Evolutionary conservation across 2,888 invertebrate species (phyloP).

Genomic region (Apomyelois bistriatella): DNA sequence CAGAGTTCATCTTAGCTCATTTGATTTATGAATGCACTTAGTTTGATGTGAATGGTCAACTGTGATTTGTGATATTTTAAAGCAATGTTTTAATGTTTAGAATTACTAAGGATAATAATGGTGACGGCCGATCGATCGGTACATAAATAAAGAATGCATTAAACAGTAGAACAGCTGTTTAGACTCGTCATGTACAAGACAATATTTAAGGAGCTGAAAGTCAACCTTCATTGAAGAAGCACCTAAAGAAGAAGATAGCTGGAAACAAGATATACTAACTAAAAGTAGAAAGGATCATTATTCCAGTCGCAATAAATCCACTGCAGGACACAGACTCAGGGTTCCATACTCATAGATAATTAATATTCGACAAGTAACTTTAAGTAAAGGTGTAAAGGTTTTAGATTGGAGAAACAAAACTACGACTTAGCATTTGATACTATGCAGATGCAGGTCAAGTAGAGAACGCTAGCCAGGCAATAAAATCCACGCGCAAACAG

Average conservation of each 20-base stretch:
- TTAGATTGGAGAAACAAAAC: not conserved
- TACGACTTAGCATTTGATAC: not conserved
- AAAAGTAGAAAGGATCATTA: too few relatives aligned
- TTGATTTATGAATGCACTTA: not conserved
- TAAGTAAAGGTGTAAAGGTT: not conserved
- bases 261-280: too few relatives aligned
- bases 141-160: too few relatives aligned
- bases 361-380: not conserved
- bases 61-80: not conserved
- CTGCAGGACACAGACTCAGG: too few relatives aligned
- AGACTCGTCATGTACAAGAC: too few relatives aligned
- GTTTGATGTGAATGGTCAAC: not conserved
- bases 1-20: not conserved
- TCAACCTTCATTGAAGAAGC: too few relatives aligned
- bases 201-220: too few relatives aligned
- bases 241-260: too few relatives aligned
- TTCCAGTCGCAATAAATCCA: too few relatives aligned
- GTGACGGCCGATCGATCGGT: too few relatives aligned
- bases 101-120: not conserved
- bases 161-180: too few relatives aligned
- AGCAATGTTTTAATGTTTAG: not conserved
- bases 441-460: conserved; percentile 6
- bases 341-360: too few relatives aligned
- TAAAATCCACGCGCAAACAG: conserved; percentile 11
- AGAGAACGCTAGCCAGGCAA: not conserved